Base-by-base conservation (phyloP, 2,113 vertebrate species). In the Indicator maculatus region DNA sequence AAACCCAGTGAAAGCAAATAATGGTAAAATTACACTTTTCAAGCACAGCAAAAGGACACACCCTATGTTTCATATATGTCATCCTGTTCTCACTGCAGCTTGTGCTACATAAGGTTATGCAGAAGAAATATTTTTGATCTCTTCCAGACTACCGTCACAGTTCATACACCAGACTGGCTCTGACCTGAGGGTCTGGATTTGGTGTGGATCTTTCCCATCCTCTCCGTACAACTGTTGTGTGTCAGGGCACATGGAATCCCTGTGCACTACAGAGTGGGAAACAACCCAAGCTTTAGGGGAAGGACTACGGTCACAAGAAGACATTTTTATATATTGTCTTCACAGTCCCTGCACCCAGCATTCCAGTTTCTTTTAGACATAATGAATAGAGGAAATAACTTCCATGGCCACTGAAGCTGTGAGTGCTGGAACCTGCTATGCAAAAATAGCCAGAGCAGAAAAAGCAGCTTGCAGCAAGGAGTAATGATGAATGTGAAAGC, bases 91-190 rank as follows among this genome's bases (percentile, higher is more conserved):
- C 31, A n/a, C 13, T 3, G 2, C 36, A 27, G 28, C 16, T 75
- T 71, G 20, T 39, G 58, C 33, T 33, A 30, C 5, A 1, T 61
- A 26, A 83, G 33, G 12, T 4, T 17, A 31, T 9, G 23, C 9
- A 55, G 39, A 50, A 70, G 28, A 71, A 82, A 72, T 11, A 27
- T 19, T 55, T 70, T 53, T 45, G 18, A 59, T 66, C 13, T 88
- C 55, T 56, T 58, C 33, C 1, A 7, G 36, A 55, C 38, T 15
- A 5, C 0, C 0, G 8, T 6, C 28, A 16, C 6, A 3, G 36
- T 15, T 66, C 24, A 13, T 9, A 17, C 2, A 0, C 18, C 84
- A 20, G 9, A 23, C 4, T 36, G 8, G 30, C 26, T 76, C 60
- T 66, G 50, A 17, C 53, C 11, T 33, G 9, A 3, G 7, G 21